Evolutionary conservation across 2,113 vertebrate species (phyloP), one percentile per base, ranked within the genome.

Genomic region (Sinocyclocheilus grahami): DNA sequence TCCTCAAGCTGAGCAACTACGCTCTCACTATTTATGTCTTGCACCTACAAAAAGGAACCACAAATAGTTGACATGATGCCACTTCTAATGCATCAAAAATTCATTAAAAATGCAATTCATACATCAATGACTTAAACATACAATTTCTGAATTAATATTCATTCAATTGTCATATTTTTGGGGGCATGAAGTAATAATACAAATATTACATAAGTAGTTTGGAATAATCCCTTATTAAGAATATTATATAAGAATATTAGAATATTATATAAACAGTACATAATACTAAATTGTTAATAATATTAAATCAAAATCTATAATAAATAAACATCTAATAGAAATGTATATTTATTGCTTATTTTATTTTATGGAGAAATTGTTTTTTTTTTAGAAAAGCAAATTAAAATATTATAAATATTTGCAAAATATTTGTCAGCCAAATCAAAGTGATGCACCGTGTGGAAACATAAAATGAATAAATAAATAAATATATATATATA

Each of bases 31-130:
- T 65, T 20, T 11, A 30, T 16, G n/a, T 53, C 30, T 58, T 69
- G 74, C 22, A 65, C 78, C 81, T 89, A 11, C 5, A 75, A 14
- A 33, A 62, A 65, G 33, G 63, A 22, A 83, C 16, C n/a, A 78
- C 22, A 58, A 30, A 13, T 46, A 71, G 12, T 71, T 48, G 42
- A 9, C 42, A 46, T 46, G 42, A 46, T 46, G 42, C 8, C 42
- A 46, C 10, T 9, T 42, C 42, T 8, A 42, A 42, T 42, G 42
- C 42, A 42, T 9, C 7, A 42, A 27, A 27, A 67, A 27, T 27
- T 27, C 18, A 58, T 58, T 8, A 2, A 27, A 63, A 65, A 65
- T n/a, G n/a, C 5, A 30, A 30, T 67, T 67, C 63, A 30, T 67
- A 67, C 11, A 65, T 65, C 24, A 62, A 11, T 13, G n/a, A 63